Evolutionary conservation across 37 sponge, comb jelly and placozoan species (phyloP), one percentile per base, ranked within the genome.

Genomic region (Ephydatia muelleri): DNA sequence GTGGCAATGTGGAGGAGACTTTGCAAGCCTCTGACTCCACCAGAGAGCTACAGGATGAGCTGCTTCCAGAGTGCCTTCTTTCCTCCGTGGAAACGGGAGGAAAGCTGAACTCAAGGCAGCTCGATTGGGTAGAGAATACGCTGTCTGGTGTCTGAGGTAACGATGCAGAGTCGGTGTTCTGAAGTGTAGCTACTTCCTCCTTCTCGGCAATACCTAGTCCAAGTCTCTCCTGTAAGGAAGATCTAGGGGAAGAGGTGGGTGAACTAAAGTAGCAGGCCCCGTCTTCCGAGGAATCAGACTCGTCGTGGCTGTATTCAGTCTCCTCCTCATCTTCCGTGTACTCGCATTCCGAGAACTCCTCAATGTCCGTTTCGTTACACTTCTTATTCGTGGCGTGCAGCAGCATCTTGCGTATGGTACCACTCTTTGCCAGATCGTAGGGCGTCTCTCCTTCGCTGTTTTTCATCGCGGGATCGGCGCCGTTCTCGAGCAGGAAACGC

Each of bases 361-460:
- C 88, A 5, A 76, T 77, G 76, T 86, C 85, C 25, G 80, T 29
- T 8, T 65, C 74, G 14, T 74, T 30, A 27, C 78, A 75, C 29
- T 87, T 91, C 14, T 92, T 92, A 38, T 89, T 89, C 81, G 84
- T 81, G 19, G 91, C 92, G 48, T 77, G 68, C 65, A 86, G 57
- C 0, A 95, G 90, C 80, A 95, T 84, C 67, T 92, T 95, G 39
- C 87, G 87, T 39, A 92, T 87, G 29, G 71, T 72, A 11, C 79
- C 78, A 8, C 70, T 77, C 38, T 75, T 84, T 35, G 95, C 88
- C 27, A 92, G 64, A 33, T 95, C 90, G 70, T 80, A 89, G 0
- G 95, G 70, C 48, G 92, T 95, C 36, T 95, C 81, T 2, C 70
- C 81, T 31, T 81, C 83, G 57, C 90, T 88, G 39, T 84, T 92